Conservation (phyloP, 23 tunicate genomes). For the Ciona savignyi region DNA sequence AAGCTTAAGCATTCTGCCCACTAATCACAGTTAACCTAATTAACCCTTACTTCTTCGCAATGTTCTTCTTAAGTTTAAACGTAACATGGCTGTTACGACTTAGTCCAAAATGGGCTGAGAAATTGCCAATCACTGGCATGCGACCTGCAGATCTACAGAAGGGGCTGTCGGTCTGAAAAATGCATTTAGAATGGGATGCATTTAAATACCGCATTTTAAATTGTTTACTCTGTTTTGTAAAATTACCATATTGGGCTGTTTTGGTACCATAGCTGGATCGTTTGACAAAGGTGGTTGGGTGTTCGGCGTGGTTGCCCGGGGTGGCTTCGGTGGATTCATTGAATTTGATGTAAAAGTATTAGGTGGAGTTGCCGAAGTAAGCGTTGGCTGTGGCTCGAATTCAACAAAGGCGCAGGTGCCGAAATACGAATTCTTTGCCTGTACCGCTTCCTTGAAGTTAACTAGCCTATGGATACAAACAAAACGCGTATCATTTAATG, state of each 20-base stretch:
- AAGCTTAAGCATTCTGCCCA: no score
- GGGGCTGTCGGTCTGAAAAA: slow-evolving; percentile 12
- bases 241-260: not conserved
- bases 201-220: not conserved
- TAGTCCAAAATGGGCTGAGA: slow-evolving; percentile 47
- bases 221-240: no score
- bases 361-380: slow-evolving; percentile 19
- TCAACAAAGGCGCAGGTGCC: slow-evolving; percentile 63
- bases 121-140: slow-evolving; percentile 2
- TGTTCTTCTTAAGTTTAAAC: slow-evolving; percentile 26
- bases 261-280: not conserved
- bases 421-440: slow-evolving; percentile 37
- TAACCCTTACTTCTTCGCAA: slow-evolving; percentile 35
- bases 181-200: not conserved
- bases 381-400: slow-evolving; percentile 3
- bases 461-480: slow-evolving; percentile 25
- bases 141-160: slow-evolving; percentile 25
- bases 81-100: slow-evolving; percentile 43
- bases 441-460: slow-evolving; percentile 33
- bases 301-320: not conserved
- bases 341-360: not conserved
- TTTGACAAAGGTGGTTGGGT: not conserved
- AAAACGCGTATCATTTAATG: not conserved
- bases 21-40: no score
- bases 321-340: not conserved